Conservation (phyloP, 2,888 invertebrate species). For the Stenichneumon culpator region DNA sequence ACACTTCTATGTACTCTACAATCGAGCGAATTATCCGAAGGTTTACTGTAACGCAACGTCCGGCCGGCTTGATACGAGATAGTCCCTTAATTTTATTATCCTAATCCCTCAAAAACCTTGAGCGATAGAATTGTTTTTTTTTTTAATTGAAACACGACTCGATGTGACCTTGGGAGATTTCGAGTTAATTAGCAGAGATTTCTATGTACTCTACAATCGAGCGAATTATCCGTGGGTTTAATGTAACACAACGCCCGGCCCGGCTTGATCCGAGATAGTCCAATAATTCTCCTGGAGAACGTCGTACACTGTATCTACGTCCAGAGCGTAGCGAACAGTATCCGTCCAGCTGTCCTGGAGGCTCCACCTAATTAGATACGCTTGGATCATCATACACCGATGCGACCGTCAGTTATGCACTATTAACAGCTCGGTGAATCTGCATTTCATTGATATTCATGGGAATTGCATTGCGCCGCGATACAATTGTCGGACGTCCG, state of each 20-base stretch:
- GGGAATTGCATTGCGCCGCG: constrained; percentile 52
- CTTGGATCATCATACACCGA: constrained; percentile 69
- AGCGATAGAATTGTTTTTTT: too few relatives aligned
- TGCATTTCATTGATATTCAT: constrained; percentile 72
- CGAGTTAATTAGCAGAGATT: constrained; percentile 16
- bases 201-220: constrained; percentile 22
- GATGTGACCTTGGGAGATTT: neutral
- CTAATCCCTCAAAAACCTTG: too few relatives aligned
- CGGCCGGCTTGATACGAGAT: constrained; percentile 7
- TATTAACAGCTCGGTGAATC: constrained; percentile 72
- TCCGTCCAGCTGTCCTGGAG: constrained; percentile 58
- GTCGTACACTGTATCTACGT: constrained; percentile 35
- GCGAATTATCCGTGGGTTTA: constrained; percentile 18
- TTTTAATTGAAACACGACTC: too few relatives aligned
- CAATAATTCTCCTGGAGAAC: constrained; percentile 64
- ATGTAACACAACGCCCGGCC: neutral
- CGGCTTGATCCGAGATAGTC: constrained; percentile 15
- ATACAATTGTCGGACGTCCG: constrained; percentile 56
- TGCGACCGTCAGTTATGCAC: constrained; percentile 66
- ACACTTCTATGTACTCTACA: constrained; percentile 20
- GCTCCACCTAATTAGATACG: constrained; percentile 71
- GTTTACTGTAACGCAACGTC: neutral
- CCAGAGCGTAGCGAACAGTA: constrained; percentile 45
- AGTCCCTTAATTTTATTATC: constrained; percentile 28
- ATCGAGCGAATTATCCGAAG: constrained; percentile 21